Percentiles rank a stretch among this genome's conserved stretches.
Evolutionary conservation across 2,113 vertebrate species (phyloP).

Genomic region (Tor tambroides): DNA sequence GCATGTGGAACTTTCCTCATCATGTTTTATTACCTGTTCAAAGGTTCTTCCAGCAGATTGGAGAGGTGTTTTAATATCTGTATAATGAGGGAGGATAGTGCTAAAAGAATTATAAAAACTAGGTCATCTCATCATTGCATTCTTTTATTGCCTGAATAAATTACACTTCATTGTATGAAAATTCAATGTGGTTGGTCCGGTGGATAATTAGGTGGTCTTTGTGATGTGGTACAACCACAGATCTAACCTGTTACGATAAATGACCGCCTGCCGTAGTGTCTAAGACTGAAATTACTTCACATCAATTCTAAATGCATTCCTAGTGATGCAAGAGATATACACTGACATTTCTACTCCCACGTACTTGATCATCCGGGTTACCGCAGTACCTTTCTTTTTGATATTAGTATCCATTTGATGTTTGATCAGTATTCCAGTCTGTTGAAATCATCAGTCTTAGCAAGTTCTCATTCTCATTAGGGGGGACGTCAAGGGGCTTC

Average conservation of each 20-base stretch:
- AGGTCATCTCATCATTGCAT: conserved; percentile 39
- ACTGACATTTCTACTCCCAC: background rate
- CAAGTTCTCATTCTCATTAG: conserved; percentile 43
- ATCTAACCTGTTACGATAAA: background rate
- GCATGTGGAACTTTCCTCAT: conserved; percentile 33
- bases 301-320: conserved; percentile 4
- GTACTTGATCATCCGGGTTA: background rate
- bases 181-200: background rate
- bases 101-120: conserved; percentile 18
- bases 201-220: conserved; percentile 45
- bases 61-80: conserved; percentile 36
- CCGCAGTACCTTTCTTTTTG: conserved; percentile 21
- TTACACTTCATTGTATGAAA: conserved; percentile 5
- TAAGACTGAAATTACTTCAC: background rate
- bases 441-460: background rate
- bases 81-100: conserved; percentile 35
- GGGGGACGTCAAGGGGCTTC: conserved; percentile 5
- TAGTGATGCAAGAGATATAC: conserved; percentile 6
- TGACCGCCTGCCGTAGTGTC: background rate
- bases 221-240: background rate
- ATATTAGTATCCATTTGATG: conserved; percentile 36
- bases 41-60: conserved; percentile 11
- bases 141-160: conserved; percentile 27
- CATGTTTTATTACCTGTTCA: conserved; percentile 46
- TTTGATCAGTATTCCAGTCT: conserved; percentile 39